These are phyloP conservation scores for Florisuga fusca DNA, from an alignment of 2,797 vertebrate species.

Conservation along the genomic window DNA sequence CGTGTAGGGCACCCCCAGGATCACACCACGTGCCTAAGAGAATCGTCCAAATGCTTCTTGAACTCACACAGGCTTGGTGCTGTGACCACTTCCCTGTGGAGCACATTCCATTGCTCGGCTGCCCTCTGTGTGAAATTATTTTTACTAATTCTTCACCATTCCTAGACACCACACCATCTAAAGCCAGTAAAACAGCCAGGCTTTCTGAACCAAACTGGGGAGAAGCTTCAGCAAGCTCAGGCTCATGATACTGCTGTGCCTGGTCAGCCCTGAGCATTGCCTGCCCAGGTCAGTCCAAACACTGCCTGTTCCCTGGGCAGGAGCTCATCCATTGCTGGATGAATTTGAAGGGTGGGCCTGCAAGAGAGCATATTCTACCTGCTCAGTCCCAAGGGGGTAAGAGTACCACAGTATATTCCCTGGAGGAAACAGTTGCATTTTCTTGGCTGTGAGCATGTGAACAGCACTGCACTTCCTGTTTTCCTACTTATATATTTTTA, in stretches of 20 bases:
- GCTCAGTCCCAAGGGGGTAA: neutral
- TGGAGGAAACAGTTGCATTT: neutral
- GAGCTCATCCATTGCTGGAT: neutral
- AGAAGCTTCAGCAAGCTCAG: neutral
- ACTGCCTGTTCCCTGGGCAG: rapidly evolving
- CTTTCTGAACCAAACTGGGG: neutral
- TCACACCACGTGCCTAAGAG: too few relatives aligned
- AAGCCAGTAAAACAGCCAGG: neutral
- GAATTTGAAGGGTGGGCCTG: neutral
- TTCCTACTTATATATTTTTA: neutral
- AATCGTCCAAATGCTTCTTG: too few relatives aligned
- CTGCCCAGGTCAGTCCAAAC: neutral
- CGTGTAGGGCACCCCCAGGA: too few relatives aligned
- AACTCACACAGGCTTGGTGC: too few relatives aligned
- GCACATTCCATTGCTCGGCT: too few relatives aligned
- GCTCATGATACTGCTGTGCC: rapidly evolving
- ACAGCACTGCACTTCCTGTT: neutral
- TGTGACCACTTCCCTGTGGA: too few relatives aligned
- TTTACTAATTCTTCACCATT: neutral
- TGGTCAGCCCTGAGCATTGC: neutral
- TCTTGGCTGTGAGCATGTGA: neutral
- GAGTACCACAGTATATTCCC: neutral
- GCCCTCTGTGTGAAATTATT: neutral
- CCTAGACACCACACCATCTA: neutral
- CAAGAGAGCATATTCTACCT: neutral